These are phyloP conservation scores for Eilema griseolum DNA, from an alignment of 2,888 invertebrate genomes.

Conservation along the genomic window DNA sequence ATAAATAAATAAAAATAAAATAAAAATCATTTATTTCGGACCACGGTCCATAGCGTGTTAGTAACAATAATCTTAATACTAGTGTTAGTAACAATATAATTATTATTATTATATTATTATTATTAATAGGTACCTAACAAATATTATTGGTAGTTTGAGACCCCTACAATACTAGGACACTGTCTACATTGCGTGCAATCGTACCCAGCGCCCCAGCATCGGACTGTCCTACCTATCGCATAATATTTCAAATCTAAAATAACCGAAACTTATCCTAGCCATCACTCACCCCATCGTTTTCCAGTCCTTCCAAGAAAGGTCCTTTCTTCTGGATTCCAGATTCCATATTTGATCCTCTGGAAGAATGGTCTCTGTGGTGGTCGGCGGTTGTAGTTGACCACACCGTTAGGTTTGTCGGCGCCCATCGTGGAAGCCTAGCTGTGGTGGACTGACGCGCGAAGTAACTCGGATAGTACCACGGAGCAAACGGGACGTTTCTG, in stretches of 20 bases:
- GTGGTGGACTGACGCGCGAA: constrained; percentile 34
- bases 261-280: neutral
- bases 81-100: too few species aligned
- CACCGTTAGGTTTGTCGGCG: constrained; percentile 78
- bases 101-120: too few species aligned
- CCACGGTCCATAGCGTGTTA: too few species aligned
- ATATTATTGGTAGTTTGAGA: too few species aligned
- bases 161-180: too few species aligned
- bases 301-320: constrained; percentile 88
- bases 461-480: neutral
- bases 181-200: too few species aligned
- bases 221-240: too few species aligned
- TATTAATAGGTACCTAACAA: too few species aligned
- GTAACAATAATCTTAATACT: too few species aligned
- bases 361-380: constrained; percentile 76
- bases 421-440: constrained; percentile 67
- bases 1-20: too few species aligned
- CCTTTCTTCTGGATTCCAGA: constrained; percentile 88
- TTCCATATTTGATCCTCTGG: constrained; percentile 76
- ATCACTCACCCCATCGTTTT: constrained; percentile 89
- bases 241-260: neutral
- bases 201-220: too few species aligned
- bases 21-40: too few species aligned
- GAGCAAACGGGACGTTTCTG: constrained; percentile 15
- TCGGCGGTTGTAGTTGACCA: constrained; percentile 73